Conservation (phyloP, 2,797 vertebrate genomes). For the Sebastes glaucus region DNA sequence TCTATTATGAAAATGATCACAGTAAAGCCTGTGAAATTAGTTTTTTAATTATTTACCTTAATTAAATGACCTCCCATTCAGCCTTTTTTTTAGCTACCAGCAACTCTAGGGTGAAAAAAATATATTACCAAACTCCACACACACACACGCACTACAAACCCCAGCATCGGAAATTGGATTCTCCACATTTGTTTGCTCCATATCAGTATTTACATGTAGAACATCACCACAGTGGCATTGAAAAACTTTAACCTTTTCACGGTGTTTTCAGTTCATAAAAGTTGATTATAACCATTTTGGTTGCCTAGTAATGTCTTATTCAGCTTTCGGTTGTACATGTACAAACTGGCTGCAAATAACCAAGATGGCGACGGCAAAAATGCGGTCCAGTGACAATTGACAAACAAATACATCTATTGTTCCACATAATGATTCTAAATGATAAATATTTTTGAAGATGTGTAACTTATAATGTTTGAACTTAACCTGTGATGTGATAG, state of each 20-base stretch:
- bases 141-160: neutral
- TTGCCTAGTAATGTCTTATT: too few relatives aligned
- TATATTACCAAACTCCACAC: neutral
- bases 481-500: too few relatives aligned
- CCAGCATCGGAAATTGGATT: neutral
- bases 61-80: neutral
- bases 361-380: too few relatives aligned
- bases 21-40: neutral
- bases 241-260: neutral
- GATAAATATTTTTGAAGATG: fast-evolving
- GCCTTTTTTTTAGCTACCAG: neutral
- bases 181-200: neutral
- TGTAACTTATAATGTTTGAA: too few relatives aligned
- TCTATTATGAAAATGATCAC: neutral
- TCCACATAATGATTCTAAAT: too few relatives aligned
- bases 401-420: too few relatives aligned
- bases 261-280: too few relatives aligned
- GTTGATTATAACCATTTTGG: too few relatives aligned
- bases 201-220: neutral
- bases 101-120: neutral
- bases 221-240: neutral
- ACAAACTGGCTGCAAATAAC: too few relatives aligned
- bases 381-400: too few relatives aligned
- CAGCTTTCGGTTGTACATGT: too few relatives aligned
- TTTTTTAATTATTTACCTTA: neutral